Conservation (phyloP, 2,888 invertebrate genomes). For the Listrodromus nycthemerus region DNA sequence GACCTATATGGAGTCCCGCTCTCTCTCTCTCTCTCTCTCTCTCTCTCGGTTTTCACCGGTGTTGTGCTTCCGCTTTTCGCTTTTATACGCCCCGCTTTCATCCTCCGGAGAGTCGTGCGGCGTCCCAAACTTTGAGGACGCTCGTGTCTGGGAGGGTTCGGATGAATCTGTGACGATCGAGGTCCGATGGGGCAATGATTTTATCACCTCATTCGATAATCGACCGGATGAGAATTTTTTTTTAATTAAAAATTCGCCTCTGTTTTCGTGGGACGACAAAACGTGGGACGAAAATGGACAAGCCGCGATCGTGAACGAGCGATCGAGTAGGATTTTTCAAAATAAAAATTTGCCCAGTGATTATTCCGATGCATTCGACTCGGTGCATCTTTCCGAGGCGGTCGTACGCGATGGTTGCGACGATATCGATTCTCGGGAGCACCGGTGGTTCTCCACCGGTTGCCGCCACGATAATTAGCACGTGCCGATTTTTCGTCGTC, state of each 20-base stretch:
- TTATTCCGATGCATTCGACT: neutral
- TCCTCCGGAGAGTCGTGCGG: neutral
- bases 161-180: neutral
- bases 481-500: conserved; percentile 58
- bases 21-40: conserved; percentile 10
- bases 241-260: too few species aligned
- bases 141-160: neutral
- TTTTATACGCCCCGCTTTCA: conserved; percentile 28
- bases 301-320: too few species aligned
- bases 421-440: conserved; percentile 13
- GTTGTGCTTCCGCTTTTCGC: conserved; percentile 29
- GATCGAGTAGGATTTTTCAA: too few species aligned
- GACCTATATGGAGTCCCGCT: conserved; percentile 70
- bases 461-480: conserved; percentile 53
- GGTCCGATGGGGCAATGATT: neutral
- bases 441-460: neutral
- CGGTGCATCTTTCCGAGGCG: too few species aligned
- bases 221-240: too few species aligned
- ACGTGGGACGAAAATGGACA: too few species aligned
- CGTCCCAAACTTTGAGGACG: conserved; percentile 5
- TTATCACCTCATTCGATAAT: neutral
- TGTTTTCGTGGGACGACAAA: too few species aligned
- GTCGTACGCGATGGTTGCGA: neutral
- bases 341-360: neutral
- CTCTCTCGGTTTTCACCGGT: conserved; percentile 33